Evolutionary conservation across 2,888 invertebrate genomes (phyloP).

Genomic region (Drosophila setosimentum): DNA sequence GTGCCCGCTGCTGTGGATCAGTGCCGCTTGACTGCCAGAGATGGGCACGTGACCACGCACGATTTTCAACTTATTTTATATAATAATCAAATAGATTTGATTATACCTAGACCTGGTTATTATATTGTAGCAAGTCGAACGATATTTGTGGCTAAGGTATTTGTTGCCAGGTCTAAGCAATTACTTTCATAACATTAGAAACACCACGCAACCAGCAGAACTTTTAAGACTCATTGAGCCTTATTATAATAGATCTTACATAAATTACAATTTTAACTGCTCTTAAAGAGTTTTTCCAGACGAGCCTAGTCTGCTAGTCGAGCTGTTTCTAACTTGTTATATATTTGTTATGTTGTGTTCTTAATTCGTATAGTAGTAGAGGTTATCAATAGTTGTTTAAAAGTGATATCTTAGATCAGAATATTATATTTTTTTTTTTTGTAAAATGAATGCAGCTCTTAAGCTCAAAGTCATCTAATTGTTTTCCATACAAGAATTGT

Average conservation of each 20-base stretch:
- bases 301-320: background rate
- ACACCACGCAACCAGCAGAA: too few species aligned
- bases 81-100: background rate
- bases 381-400: background rate
- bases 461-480: background rate
- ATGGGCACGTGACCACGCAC: slow-evolving; percentile 25
- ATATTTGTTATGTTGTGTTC: background rate
- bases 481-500: background rate
- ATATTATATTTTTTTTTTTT: background rate
- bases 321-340: background rate
- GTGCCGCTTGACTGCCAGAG: slow-evolving; percentile 25
- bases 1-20: slow-evolving; percentile 47
- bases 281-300: background rate
- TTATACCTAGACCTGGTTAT: background rate
- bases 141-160: background rate
- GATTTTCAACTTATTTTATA: background rate
- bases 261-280: background rate
- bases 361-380: background rate
- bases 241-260: background rate
- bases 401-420: background rate
- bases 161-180: too few species aligned
- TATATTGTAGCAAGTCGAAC: background rate
- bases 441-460: background rate
- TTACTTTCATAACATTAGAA: background rate
- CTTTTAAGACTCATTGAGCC: background rate